Percentiles rank a stretch among this genome's conserved stretches.
These are phyloP conservation scores for Lasioglossum villosulum DNA, from an alignment of 2,888 invertebrate species.

Conservation along the genomic window DNA sequence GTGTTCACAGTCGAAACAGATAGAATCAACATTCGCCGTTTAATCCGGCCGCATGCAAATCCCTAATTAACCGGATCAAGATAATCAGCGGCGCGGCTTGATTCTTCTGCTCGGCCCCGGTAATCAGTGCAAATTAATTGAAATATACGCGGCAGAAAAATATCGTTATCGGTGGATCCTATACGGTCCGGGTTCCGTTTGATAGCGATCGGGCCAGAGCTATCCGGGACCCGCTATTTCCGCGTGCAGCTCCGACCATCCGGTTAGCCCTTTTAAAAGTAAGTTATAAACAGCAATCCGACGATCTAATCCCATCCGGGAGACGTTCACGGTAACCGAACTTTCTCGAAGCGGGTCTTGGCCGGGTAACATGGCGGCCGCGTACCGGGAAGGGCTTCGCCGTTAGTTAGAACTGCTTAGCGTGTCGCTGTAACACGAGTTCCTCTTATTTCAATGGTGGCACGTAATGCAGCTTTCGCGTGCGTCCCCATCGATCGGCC, in stretches of 20 bases:
- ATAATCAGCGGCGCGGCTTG: not conserved
- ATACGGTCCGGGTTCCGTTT: not conserved
- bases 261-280: constrained; percentile 47
- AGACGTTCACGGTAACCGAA: constrained; percentile 30
- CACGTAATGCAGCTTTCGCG: constrained; percentile 62
- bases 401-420: constrained; percentile 60
- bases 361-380: constrained; percentile 1
- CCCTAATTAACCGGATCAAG: constrained; percentile 21
- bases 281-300: constrained; percentile 47
- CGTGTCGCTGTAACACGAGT: constrained; percentile 62
- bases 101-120: not conserved
- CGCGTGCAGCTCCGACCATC: not conserved
- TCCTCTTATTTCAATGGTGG: constrained; percentile 64
- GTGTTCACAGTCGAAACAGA: not conserved
- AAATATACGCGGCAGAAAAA: constrained; percentile 18
- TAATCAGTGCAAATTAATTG: constrained; percentile 21
- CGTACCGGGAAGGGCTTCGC: constrained; percentile 30
- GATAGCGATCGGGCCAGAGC: constrained; percentile 20
- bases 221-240: constrained; percentile 3
- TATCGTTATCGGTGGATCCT: constrained; percentile 6
- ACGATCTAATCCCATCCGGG: constrained; percentile 42
- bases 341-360: constrained; percentile 2
- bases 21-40: constrained; percentile 20
- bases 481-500: constrained; percentile 61
- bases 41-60: constrained; percentile 14